phyloP scores from a whole-genome alignment of 2,113 vertebrate species.

The Corythornis vintsioides region DNA sequence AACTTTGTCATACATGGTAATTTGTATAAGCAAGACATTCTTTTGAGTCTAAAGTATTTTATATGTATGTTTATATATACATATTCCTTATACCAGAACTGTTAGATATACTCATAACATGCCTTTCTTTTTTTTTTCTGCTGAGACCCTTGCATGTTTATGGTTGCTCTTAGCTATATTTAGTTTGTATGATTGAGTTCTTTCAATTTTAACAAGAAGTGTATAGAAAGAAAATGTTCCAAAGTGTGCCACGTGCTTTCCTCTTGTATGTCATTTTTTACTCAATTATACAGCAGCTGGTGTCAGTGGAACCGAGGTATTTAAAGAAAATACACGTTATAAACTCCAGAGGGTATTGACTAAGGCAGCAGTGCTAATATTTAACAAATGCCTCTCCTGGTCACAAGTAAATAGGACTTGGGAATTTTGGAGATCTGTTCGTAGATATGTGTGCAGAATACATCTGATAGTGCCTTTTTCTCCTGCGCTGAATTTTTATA shows the following conservation, averaged over 20 bases:
- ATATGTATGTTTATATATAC: background rate
- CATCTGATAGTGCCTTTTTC: background rate
- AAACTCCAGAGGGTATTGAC: conserved; percentile 37
- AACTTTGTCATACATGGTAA: background rate
- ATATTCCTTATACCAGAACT: background rate
- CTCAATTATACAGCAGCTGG: background rate
- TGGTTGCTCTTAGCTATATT: conserved; percentile 11
- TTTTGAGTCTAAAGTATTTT: background rate
- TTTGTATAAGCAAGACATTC: background rate
- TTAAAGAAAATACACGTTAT: conserved; percentile 46
- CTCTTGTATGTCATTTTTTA: conserved; percentile 40
- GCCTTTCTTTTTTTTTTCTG: background rate
- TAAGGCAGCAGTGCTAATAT: background rate
- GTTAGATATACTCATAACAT: background rate
- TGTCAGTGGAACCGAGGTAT: background rate
- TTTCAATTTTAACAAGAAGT: conserved; percentile 52
- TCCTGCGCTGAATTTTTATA: background rate
- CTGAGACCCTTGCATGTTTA: background rate
- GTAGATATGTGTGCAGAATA: background rate
- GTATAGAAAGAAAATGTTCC: conserved; percentile 68
- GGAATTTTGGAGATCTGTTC: background rate
- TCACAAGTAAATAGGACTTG: background rate
- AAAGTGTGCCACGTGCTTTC: background rate
- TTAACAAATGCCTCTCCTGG: conserved; percentile 6
- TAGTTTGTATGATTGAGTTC: conserved; percentile 32